Evolutionary conservation across 2,113 vertebrate species (phyloP).

Genomic region (Pseudopipra pipra): DNA sequence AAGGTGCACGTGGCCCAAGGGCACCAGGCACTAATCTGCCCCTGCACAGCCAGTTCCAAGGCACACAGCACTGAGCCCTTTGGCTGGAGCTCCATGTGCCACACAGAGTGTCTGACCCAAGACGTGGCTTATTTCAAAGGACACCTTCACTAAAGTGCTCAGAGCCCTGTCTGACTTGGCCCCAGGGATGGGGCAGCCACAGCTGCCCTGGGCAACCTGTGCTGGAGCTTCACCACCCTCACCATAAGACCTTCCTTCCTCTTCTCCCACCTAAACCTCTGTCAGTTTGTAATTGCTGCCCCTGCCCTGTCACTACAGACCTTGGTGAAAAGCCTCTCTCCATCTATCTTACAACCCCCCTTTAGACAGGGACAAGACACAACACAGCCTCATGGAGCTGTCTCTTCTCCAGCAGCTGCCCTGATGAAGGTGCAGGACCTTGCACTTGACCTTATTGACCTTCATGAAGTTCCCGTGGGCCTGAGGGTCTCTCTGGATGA

Average conservation of each 20-base stretch:
- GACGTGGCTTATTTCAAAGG: background rate
- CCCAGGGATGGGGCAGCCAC: background rate
- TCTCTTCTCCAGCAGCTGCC: background rate
- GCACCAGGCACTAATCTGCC: background rate
- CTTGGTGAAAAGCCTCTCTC: background rate
- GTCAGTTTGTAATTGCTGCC: background rate
- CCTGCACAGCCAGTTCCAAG: background rate
- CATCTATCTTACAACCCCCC: background rate
- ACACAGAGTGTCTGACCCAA: background rate
- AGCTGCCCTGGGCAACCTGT: background rate
- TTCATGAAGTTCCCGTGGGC: background rate
- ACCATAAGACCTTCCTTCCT: background rate
- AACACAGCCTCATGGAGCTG: rapidly evolving
- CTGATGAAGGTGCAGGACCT: background rate
- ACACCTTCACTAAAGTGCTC: background rate
- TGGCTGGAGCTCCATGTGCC: rapidly evolving
- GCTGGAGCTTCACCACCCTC: background rate
- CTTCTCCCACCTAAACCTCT: background rate
- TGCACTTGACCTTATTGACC: background rate
- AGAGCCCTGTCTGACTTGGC: background rate
- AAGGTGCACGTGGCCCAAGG: background rate
- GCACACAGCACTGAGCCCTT: background rate
- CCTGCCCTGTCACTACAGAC: background rate
- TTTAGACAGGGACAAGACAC: background rate
- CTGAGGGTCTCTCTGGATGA: background rate